Evolutionary conservation across 1,140 invertebrate species (phyloP).

Genomic region (Drosophila guanche): DNA sequence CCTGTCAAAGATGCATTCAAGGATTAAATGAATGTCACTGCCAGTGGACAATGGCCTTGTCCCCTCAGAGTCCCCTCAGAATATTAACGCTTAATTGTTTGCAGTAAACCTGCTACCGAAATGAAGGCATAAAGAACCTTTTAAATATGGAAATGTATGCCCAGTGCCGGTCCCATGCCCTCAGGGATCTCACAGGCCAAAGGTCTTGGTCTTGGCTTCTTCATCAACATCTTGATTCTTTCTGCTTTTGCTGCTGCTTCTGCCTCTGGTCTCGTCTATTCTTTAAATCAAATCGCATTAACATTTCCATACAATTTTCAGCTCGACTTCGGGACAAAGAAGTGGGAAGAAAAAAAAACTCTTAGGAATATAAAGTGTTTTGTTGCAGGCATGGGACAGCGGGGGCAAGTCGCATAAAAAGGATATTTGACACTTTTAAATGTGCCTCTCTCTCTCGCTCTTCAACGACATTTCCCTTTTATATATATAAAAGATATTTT

Average conservation of each 20-base stretch:
- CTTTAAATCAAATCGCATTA: conserved; percentile 82
- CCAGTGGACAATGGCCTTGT: conserved; percentile 70
- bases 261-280: conserved; percentile 31
- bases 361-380: conserved; percentile 74
- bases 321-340: conserved; percentile 73
- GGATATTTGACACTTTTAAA: conserved; percentile 82
- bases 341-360: conserved; percentile 34
- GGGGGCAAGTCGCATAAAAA: conserved; percentile 78
- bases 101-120: conserved; percentile 60
- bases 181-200: conserved; percentile 30
- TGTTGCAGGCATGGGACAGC: conserved; percentile 28
- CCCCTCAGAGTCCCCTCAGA: conserved; percentile 24
- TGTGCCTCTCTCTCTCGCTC: conserved; percentile 47
- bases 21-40: conserved; percentile 82
- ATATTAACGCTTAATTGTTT: conserved; percentile 77
- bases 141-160: conserved; percentile 79
- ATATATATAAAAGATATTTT: background rate
- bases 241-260: conserved; percentile 1
- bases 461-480: conserved; percentile 2
- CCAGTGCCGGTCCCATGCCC: conserved; percentile 17
- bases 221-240: conserved; percentile 47
- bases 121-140: conserved; percentile 76
- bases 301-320: conserved; percentile 82
- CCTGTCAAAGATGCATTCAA: conserved; percentile 81
- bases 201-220: conserved; percentile 18